Base-by-base conservation (phyloP, 1,140 invertebrate species). In the Aphelenchoides avenae region DNA sequence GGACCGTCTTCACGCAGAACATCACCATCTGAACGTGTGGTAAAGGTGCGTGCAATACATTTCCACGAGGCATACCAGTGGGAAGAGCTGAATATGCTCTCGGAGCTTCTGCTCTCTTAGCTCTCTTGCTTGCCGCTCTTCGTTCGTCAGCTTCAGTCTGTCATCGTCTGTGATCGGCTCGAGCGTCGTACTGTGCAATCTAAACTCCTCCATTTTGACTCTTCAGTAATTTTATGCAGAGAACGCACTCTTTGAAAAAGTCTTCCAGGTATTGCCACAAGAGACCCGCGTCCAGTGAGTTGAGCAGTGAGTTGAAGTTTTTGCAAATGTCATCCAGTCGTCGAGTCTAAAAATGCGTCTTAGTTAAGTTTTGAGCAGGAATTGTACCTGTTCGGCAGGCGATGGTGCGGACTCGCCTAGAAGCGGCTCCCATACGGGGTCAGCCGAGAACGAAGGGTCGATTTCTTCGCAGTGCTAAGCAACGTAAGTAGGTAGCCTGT, bases 221-320 rank as follows among this genome's bases (percentile, higher is more conserved):
- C 47, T 58, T n/a, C 11, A 24, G 47, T 33, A 64, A 4, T 39
- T 42, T 81, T 44, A 84, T 81, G 74, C n/a, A n/a, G n/a, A n/a
- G n/a, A 56, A 20, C 26, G 26, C 22, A 58, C 56, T 3, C 34
- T n/a, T 26, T 3, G 27, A 87, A 88, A 50, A 86, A 78, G 40
- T 83, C 81, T 2, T 85, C 86, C 53, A 87, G 83, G 73, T 87
- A 89, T 57, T 85, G 83, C 89, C 89, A 92, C 41, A 92, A 85
- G 71, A 89, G 91, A 42, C 85, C 85, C 1, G 87, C 85, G 70
- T 91, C 88, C 43, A 91, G 81, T 1, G 87, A 87, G 29, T 86
- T 85, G 72, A 93, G 88, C 15, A 93, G 75, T 24, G 91, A 79
- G 78, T 90, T 91, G 0, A 87, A 88, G 11, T 86, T 88, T 79